These are phyloP conservation scores for Nemapogon koenigi DNA, from an alignment of 2,888 invertebrate genomes.

Conservation along the genomic window DNA sequence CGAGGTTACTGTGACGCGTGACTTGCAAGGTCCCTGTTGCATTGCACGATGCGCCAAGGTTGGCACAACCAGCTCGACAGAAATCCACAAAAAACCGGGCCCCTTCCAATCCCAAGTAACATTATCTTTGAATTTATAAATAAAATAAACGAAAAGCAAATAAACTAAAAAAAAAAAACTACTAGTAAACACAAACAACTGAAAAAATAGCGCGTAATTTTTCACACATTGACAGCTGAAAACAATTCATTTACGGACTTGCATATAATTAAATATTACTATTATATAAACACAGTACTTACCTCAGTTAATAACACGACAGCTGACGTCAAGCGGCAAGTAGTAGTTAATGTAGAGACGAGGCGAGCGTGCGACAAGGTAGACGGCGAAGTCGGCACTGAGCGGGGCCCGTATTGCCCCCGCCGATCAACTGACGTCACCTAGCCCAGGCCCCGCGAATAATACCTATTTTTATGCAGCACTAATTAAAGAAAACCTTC, in stretches of 20 bases:
- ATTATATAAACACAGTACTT: no score
- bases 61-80: conserved; percentile 40
- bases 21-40: conserved; percentile 65
- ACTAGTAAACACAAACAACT: no score
- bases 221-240: no score
- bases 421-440: conserved; percentile 60
- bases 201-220: no score
- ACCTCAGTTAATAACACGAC: no score
- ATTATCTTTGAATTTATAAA: no score
- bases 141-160: no score
- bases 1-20: conserved; percentile 65
- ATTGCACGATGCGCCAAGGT: conserved; percentile 66
- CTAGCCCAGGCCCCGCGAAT: conserved; percentile 61
- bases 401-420: conserved; percentile 65
- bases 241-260: no score
- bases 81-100: background rate
- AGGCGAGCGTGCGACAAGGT: conserved; percentile 41
- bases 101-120: conserved; percentile 6
- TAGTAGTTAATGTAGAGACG: no score
- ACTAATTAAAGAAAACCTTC: conserved; percentile 4
- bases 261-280: no score
- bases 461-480: conserved; percentile 47
- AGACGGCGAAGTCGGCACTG: conserved; percentile 64
- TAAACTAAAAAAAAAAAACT: no score
- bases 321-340: no score